Base-by-base conservation (phyloP, 2,113 vertebrate genomes). In the Reinhardtius hippoglossoides region DNA sequence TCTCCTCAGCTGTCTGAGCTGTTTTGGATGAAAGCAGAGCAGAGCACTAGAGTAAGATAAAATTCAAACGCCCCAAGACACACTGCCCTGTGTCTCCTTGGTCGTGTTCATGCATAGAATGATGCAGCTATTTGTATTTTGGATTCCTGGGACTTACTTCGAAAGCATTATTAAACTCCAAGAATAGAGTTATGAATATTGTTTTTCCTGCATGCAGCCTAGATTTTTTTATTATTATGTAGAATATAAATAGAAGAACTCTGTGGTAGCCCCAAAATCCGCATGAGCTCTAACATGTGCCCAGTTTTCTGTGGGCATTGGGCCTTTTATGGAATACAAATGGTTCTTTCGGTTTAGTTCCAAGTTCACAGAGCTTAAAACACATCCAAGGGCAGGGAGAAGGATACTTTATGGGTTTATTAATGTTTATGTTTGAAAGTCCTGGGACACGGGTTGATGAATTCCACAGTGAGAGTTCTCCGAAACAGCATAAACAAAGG, bases 1-100 rank as follows among this genome's bases (percentile, higher is more conserved):
- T 89, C 90, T 91, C 64, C 58, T 54, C 69, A 82, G 85, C 82
- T 86, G 83, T 83, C 85, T 77, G 79, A 82, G 83, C 24, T 74
- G 83, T 80, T 90, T 78, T 80, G 64, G 87, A 86, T 89, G 82
- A 88, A 89, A 92, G 89, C 65, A 70, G 57, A 85, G 71, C 73
- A 59, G 62, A 80, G 74, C 55, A 72, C 44, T 82, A 76, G 50
- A 82, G 78, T 76, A 73, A 90, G 70, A 90, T 88, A 90, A 82
- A 60, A 82, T 80, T 86, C 59, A 85, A 84, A 76, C 88, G 82
- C 82, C 80, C 55, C 80, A 50, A 89, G 87, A 91, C 86, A 77
- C 59, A 48, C 73, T 75, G 75, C 68, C 79, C 71, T 63, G 64
- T 80, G 72, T 82, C 70, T 79, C 72, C 52, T 58, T 26, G 63